phyloP scores from a whole-genome alignment of 2,888 invertebrate species.

The Dimorphilus gyrociliatus region DNA sequence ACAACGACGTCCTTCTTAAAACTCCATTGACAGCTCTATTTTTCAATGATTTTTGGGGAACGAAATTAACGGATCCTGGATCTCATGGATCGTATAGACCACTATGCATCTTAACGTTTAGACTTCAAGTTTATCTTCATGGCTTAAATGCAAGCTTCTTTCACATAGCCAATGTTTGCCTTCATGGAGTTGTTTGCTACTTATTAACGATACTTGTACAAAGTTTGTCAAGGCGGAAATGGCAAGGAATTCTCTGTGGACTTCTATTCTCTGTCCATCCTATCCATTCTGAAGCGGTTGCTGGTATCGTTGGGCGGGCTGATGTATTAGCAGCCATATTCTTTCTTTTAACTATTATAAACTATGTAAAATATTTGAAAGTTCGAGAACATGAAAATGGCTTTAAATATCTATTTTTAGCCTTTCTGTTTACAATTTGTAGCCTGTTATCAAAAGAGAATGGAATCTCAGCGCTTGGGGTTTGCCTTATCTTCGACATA shows the following conservation, averaged over 20 bases:
- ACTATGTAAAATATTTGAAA: slow-evolving; percentile 48
- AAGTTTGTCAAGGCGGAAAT: slow-evolving; percentile 6
- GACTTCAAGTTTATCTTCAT: slow-evolving; percentile 61
- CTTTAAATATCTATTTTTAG: slow-evolving; percentile 6
- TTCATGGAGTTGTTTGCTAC: slow-evolving; percentile 68
- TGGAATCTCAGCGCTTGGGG: slow-evolving; percentile 72
- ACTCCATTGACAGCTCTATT: slow-evolving; percentile 64
- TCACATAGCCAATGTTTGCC: slow-evolving; percentile 65
- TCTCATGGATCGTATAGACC: slow-evolving; percentile 95
- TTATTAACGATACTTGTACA: slow-evolving; percentile 48
- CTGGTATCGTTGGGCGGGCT: slow-evolving; percentile 71
- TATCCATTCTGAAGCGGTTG: slow-evolving; percentile 88
- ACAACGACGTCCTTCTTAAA: slow-evolving; percentile 67
- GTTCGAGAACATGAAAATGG: slow-evolving; percentile 10
- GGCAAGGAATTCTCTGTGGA: slow-evolving; percentile 56
- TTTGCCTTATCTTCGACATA: slow-evolving; percentile 75
- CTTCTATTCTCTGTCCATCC: slow-evolving; percentile 84
- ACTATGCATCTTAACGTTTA: slow-evolving; percentile 69
- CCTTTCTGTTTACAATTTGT: no score
- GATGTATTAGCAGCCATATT: slow-evolving; percentile 80
- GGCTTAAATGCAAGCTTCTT: slow-evolving; percentile 46
- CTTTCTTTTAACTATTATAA: slow-evolving; percentile 68
- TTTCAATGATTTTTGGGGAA: slow-evolving; percentile 94
- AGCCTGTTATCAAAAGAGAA: slow-evolving; percentile 89
- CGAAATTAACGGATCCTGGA: slow-evolving; percentile 72